phyloP scores from a whole-genome alignment of 1,140 invertebrate species.

The Nylanderia fulva region DNA sequence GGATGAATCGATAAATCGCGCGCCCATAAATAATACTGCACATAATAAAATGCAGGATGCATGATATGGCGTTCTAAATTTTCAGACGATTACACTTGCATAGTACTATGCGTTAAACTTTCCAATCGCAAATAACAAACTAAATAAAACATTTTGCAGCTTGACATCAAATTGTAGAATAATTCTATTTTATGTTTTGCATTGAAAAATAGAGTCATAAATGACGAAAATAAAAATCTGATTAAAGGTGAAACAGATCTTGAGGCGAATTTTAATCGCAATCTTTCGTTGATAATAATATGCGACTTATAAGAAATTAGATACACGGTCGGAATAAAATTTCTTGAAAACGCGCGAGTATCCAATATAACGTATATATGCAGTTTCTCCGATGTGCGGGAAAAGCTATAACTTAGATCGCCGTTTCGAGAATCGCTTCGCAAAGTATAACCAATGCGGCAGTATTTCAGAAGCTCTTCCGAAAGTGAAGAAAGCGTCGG shows the following conservation, averaged over 20 bases:
- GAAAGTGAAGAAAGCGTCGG: slow-evolving; percentile 11
- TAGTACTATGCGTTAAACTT: slow-evolving; percentile 11
- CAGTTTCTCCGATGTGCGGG: background rate
- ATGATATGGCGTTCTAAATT: background rate
- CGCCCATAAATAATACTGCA: slow-evolving; percentile 31
- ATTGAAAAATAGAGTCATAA: background rate
- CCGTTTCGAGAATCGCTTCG: slow-evolving; percentile 39
- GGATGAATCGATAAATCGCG: slow-evolving; percentile 2
- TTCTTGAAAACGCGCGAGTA: background rate
- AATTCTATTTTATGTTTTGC: background rate
- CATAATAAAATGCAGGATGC: slow-evolving; percentile 36
- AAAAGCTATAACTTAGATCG: slow-evolving; percentile 11
- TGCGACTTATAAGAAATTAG: background rate
- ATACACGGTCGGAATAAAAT: slow-evolving; percentile 15
- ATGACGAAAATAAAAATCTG: background rate
- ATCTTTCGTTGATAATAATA: background rate
- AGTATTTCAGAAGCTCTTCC: slow-evolving; percentile 42
- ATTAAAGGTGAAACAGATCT: background rate
- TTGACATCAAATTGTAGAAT: background rate
- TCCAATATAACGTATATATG: slow-evolving; percentile 15
- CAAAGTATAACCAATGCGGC: slow-evolving; percentile 23
- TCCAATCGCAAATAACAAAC: background rate
- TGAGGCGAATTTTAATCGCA: background rate
- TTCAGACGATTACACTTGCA: slow-evolving; percentile 5
- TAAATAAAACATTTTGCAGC: background rate